A percentile compares a stretch with the other conserved stretches of the same genome.
Conservation (phyloP, 2,888 invertebrate species). For the Epinotia brunnichana region DNA sequence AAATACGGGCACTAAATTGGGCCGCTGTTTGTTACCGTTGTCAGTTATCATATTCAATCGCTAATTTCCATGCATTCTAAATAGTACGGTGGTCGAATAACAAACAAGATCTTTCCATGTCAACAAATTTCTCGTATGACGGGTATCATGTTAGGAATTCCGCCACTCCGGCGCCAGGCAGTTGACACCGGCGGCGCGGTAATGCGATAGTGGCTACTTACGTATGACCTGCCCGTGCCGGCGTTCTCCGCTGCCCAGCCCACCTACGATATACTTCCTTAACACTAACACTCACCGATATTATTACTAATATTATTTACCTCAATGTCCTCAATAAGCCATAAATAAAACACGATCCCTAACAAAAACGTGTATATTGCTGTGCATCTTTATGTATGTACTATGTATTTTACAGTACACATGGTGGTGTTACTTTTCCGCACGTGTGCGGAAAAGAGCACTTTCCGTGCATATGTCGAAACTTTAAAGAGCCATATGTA, state of each 20-base stretch:
- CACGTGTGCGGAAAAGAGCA: too few species aligned
- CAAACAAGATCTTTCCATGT: constrained; percentile 46
- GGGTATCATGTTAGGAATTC: constrained; percentile 67
- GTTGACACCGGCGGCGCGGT: constrained; percentile 59
- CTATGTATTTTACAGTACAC: too few species aligned
- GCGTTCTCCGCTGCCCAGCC: constrained; percentile 23
- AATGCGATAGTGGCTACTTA: constrained; percentile 39
- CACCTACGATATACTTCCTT: constrained; percentile 39
- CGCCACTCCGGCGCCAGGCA: constrained; percentile 73
- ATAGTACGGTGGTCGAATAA: constrained; percentile 37
- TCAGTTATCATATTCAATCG: constrained; percentile 20
- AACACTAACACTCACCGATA: constrained; percentile 15
- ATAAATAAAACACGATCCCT: constrained; percentile 12
- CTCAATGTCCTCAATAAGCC: neutral
- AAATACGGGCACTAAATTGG: constrained; percentile 69
- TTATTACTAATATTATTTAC: constrained; percentile 3
- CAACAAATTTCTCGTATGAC: constrained; percentile 58
- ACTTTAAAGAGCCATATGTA: too few species aligned
- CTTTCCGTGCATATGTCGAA: too few species aligned
- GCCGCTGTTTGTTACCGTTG: constrained; percentile 33
- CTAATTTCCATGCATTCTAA: constrained; percentile 24
- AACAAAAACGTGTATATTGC: too few species aligned
- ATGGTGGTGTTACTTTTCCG: too few species aligned
- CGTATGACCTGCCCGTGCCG: constrained; percentile 39
- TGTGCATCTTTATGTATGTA: too few species aligned